These are phyloP conservation scores for Cariama cristata DNA, from an alignment of 2,113 vertebrate species.

Conservation along the genomic window DNA sequence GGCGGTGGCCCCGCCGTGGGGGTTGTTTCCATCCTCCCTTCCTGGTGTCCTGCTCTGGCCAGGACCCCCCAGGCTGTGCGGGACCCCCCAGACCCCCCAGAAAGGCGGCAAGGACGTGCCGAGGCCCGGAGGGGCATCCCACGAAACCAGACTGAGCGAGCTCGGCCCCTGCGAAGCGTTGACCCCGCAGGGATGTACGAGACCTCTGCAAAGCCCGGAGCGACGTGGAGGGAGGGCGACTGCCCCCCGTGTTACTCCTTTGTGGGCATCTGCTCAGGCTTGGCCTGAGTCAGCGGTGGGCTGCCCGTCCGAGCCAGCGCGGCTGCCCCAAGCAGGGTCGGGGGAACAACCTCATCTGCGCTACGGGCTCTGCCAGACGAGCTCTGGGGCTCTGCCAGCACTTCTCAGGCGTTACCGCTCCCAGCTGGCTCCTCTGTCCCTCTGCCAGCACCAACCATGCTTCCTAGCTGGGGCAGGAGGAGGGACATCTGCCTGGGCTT, in stretches of 20 bases:
- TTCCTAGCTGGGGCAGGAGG: background rate
- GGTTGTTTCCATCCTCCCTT: background rate
- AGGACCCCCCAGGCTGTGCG: rapidly evolving
- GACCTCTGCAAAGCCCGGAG: background rate
- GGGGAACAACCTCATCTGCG: background rate
- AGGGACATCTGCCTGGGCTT: background rate
- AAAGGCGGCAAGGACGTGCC: rapidly evolving
- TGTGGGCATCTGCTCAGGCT: background rate
- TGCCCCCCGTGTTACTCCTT: too few species aligned
- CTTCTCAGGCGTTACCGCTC: rapidly evolving
- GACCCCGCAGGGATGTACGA: rapidly evolving
- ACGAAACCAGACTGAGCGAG: background rate
- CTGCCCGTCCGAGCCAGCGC: background rate
- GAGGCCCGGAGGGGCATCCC: background rate
- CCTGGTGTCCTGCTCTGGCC: rapidly evolving
- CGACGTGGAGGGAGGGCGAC: rapidly evolving
- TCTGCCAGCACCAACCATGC: background rate
- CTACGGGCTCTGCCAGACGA: background rate
- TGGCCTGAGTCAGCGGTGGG: rapidly evolving
- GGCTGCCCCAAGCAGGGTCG: background rate
- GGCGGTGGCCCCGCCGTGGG: rapidly evolving
- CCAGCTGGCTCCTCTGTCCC: background rate
- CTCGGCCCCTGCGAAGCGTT: background rate
- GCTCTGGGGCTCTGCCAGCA: background rate
- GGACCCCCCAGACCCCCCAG: too few species aligned